Percentiles rank a stretch among this genome's conserved stretches.
phyloP scores from a whole-genome alignment of 2,888 invertebrate species.

The Physocephala rufipes region DNA sequence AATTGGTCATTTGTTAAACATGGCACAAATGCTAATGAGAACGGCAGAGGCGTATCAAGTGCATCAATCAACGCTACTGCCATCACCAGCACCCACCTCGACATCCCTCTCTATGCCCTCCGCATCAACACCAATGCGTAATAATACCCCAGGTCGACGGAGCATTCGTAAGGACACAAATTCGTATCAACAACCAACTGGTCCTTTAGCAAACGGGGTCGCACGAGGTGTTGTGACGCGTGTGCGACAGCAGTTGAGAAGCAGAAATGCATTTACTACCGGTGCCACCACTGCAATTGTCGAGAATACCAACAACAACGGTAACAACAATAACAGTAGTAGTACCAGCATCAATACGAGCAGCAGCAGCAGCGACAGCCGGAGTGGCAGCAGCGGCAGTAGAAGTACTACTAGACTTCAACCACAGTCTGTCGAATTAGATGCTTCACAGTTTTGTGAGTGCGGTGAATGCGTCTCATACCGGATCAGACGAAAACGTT shows the following conservation, averaged over 20 bases:
- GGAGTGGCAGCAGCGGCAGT: constrained; percentile 13
- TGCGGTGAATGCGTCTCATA: constrained; percentile 28
- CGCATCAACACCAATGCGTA: neutral
- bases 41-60: constrained; percentile 29
- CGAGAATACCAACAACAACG: no score
- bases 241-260: neutral
- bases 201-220: constrained; percentile 1
- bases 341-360: neutral
- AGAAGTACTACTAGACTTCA: constrained; percentile 5
- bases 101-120: no score
- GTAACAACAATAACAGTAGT: no score
- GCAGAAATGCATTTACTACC: neutral
- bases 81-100: neutral
- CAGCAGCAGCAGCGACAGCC: neutral
- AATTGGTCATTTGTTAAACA: constrained; percentile 38
- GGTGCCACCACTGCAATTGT: no score
- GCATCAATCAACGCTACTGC: neutral
- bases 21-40: constrained; percentile 34
- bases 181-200: constrained; percentile 35
- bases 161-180: constrained; percentile 23
- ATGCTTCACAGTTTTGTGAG: constrained; percentile 30
- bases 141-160: constrained; percentile 2
- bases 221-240: neutral
- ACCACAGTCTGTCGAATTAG: neutral
- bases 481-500: constrained; percentile 5